phyloP scores from a whole-genome alignment of 2,113 vertebrate genomes.

The Phalacrocorax carbo region DNA sequence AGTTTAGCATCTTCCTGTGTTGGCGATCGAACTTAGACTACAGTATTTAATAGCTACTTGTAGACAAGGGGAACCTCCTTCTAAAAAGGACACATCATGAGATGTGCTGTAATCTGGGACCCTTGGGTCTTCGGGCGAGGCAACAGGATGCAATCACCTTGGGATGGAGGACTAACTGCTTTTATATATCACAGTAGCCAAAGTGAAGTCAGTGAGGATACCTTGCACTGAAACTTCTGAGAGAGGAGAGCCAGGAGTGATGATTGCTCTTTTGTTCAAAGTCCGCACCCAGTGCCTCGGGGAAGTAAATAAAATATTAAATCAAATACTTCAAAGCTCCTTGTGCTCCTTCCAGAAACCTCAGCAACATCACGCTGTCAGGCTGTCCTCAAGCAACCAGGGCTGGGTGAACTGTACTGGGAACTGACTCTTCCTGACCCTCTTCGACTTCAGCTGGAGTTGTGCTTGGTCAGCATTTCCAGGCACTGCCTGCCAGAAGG shows the following conservation, averaged over 20 bases:
- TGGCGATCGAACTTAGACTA: neutral
- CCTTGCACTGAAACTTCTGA: neutral
- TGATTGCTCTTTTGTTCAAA: neutral
- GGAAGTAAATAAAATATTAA: neutral
- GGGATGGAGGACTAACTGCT: neutral
- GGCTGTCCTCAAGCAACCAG: neutral
- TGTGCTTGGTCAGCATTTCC: neutral
- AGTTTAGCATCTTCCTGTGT: neutral
- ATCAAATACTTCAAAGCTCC: neutral
- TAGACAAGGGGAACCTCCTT: neutral
- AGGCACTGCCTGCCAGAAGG: neutral
- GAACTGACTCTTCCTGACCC: neutral
- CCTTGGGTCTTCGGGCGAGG: neutral
- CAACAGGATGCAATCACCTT: neutral
- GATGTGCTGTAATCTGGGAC: neutral
- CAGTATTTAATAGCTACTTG: neutral
- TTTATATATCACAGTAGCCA: neutral
- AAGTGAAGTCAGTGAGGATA: neutral
- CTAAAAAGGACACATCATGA: neutral
- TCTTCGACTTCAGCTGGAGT: neutral
- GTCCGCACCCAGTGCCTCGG: neutral
- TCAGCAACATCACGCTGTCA: neutral
- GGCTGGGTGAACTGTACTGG: neutral
- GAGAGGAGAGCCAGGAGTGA: neutral
- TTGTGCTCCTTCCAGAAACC: neutral